These are phyloP conservation scores for Diploscapter pachys DNA, from an alignment of 1,140 invertebrate species.

Conservation along the genomic window DNA sequence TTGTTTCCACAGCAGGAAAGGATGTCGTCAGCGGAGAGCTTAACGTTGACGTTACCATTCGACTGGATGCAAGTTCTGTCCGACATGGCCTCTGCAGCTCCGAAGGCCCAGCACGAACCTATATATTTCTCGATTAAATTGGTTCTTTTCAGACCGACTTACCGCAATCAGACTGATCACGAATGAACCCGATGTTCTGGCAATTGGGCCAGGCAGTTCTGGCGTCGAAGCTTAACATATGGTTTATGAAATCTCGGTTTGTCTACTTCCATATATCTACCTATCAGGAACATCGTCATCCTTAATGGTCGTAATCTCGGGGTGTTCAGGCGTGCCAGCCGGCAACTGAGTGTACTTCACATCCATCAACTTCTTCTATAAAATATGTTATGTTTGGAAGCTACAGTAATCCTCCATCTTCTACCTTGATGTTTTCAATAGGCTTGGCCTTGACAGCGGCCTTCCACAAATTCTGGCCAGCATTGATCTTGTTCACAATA, in stretches of 20 bases:
- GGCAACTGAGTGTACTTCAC: constrained; percentile 43
- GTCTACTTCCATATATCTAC: no score
- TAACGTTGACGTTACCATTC: constrained; percentile 69
- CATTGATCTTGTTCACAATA: constrained; percentile 54
- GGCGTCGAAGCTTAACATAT: constrained; percentile 81
- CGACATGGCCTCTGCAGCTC: constrained; percentile 87
- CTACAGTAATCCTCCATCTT: no score
- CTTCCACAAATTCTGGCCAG: constrained; percentile 48
- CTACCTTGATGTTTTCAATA: no score
- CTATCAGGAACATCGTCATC: constrained; percentile 64
- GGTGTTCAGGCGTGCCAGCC: constrained; percentile 1
- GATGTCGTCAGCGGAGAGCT: constrained; percentile 79
- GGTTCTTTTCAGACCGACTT: neutral
- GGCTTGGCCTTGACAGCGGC: constrained; percentile 27
- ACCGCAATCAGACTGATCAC: constrained; percentile 64
- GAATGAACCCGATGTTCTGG: constrained; percentile 60
- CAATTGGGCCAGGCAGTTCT: constrained; percentile 78
- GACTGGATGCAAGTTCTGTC: constrained; percentile 82
- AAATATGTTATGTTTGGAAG: constrained; percentile 37
- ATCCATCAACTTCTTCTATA: constrained; percentile 52
- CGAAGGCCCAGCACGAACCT: constrained; percentile 71
- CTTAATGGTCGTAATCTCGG: no score
- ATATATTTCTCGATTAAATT: no score
- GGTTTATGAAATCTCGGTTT: no score
- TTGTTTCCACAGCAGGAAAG: no score